A percentile compares a stretch with the other conserved stretches of the same genome.
Conservation (phyloP, 2,113 vertebrate genomes). For the Bubo blakistoni region DNA sequence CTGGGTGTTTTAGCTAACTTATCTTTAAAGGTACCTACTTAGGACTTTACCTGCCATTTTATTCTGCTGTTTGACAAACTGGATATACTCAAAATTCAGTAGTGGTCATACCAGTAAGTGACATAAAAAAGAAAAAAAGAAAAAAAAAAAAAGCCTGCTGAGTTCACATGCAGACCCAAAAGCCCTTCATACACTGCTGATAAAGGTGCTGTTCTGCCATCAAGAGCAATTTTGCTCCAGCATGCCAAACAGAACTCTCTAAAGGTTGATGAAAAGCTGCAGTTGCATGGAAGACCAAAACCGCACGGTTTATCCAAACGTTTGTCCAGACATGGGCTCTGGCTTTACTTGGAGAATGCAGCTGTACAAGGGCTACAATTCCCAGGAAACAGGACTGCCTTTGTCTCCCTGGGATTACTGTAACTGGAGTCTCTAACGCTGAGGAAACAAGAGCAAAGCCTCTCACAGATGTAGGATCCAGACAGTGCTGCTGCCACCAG, state of each 20-base stretch:
- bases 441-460: neutral
- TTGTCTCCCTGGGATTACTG: neutral
- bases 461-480: neutral
- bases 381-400: constrained; percentile 23
- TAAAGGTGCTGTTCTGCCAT: neutral
- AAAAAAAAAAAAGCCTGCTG: neutral
- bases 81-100: neutral
- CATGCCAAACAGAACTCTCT: neutral
- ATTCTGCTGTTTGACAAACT: neutral
- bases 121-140: neutral
- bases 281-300: neutral
- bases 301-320: fast-evolving
- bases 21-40: neutral
- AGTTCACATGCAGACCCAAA: neutral
- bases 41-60: neutral
- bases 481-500: neutral
- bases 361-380: neutral
- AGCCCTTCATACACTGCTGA: neutral
- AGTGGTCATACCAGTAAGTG: neutral
- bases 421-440: neutral
- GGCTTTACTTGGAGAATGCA: neutral
- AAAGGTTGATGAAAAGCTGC: neutral
- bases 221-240: neutral
- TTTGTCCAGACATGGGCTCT: neutral
- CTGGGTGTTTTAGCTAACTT: neutral